Evolutionary conservation across 2,888 invertebrate species (phyloP).

Genomic region (Apoda limacodes): DNA sequence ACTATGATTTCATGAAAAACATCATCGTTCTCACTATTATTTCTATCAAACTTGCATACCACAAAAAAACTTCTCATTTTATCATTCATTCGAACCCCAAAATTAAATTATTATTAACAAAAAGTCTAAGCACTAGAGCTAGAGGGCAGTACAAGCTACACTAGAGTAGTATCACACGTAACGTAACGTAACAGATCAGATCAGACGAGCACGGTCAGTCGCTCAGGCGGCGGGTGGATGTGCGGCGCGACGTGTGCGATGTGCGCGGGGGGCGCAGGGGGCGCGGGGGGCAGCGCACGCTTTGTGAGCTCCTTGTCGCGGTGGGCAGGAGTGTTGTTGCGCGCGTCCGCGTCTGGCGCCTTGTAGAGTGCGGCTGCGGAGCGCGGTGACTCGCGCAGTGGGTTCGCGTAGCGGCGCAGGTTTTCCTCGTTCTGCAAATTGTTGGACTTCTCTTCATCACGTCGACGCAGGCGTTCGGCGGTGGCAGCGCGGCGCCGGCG

Average conservation of each 20-base stretch:
- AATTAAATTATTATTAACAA: too few species aligned
- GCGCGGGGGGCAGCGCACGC: constrained; percentile 75
- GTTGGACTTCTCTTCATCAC: constrained; percentile 90
- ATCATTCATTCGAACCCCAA: too few species aligned
- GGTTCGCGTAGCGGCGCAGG: constrained; percentile 84
- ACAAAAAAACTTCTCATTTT: background rate
- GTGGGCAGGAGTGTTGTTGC: constrained; percentile 80
- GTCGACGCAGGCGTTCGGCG: constrained; percentile 69
- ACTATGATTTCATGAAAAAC: background rate
- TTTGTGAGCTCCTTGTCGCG: constrained; percentile 79
- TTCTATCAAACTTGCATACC: background rate
- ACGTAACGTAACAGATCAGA: too few species aligned
- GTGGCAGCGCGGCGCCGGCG: constrained; percentile 33
- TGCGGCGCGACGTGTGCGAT: constrained; percentile 49
- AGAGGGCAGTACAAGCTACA: constrained; percentile 5
- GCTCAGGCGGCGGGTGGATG: constrained; percentile 43
- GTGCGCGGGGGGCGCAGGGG: constrained; percentile 43
- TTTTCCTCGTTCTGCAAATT: constrained; percentile 93
- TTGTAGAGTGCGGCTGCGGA: constrained; percentile 80
- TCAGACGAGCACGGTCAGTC: constrained; percentile 59
- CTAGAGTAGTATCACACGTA: constrained; percentile 28
- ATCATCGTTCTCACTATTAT: background rate
- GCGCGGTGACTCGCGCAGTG: constrained; percentile 73
- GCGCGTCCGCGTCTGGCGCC: constrained; percentile 86
- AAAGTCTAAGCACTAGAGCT: too few species aligned